Base-by-base conservation (phyloP, 2,888 invertebrate genomes). In the Maniola hyperantus region DNA sequence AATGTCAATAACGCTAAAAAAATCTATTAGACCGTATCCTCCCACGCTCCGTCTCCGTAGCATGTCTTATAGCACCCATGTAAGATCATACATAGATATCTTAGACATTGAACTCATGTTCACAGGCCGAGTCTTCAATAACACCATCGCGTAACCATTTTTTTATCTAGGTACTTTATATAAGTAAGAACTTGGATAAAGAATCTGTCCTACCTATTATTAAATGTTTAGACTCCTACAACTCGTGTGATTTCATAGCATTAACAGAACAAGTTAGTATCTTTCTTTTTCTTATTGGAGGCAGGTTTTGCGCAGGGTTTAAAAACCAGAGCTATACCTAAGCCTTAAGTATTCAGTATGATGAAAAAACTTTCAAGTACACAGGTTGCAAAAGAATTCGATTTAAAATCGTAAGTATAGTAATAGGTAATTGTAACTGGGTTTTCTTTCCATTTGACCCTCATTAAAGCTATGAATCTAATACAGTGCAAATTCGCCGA, bases 21-120 rank as follows among this genome's bases (percentile, higher is more conserved):
- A 6, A 46, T n/a, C 0, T 46, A 50, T 50, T 10, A 20, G 48
- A 53, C 26, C 15, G 15, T 33, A 53, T 44, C n/a, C 26, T 61
- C 57, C 42, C 65, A 68, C 65, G 53, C 36, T 48, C 10, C 6
- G 13, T 46, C 48, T 39, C 18, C 39, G 15, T 15, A 46, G 58
- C 39, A 18, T 42, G 53, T 46, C 54, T 58, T 48, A 50, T 59
- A 68, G 62, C 57, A 59, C 53, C 58, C 48, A 15, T 58, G 20
- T 58, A 11, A 66, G 68, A 68, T 68, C 68, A 53, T 51, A 26
- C 62, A 68, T 68, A 68, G 59, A 59, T 63, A 26, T 26, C 26
- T 34, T 62, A 66, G 68, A 51, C 68, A 66, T 69, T 69, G 64
- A 66, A 66, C 63, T 50, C 66, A 55, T 69, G 66, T 64, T 39